Evolutionary conservation across 2,888 invertebrate species (phyloP), one percentile per base, ranked within the genome.

Genomic region (Encarsia formosa): DNA sequence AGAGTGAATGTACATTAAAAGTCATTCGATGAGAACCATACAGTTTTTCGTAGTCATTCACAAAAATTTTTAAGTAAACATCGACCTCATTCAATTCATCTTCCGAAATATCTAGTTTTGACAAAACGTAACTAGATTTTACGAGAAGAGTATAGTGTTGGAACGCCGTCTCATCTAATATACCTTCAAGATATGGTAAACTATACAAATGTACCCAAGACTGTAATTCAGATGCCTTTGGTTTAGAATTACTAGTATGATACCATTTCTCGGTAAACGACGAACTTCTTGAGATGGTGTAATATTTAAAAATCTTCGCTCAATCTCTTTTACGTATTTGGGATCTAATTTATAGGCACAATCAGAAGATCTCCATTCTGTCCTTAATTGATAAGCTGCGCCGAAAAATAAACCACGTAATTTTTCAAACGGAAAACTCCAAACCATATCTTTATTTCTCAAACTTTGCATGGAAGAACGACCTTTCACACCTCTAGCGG

Each of bases 1-100:
- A 23, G 2, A 61, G 13, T 20, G 45, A 39, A 32, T 59, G 57
- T 8, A 61, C 42, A 24, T 59, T 61, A 35, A 48, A 61, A 15
- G 61, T 61, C 41, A 58, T 58, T n/a, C 20, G 34, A 8, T 22
- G 38, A 20, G 31, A 32, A 8, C 54, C 54, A 34, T 55, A 59
- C 18, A 54, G 41, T 4, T n/a, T 18, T 45, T 61, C 43, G 44
- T 48, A 58, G 9, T 49, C 37, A 11, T 37, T 44, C 15, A 57
- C 49, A 38, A 57, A 61, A 15, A 13, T n/a, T 11, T 56, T 29
- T 15, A 55, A 44, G 31, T 59, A 46, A 31, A 37, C 16, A 45
- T 59, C 53, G 20, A 57, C 57, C 41, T 54, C 5, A 16, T 44
- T 19, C 4, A 56, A 23, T 45, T 58, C 58, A 20, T 52, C 44